Evolutionary conservation across 2,113 vertebrate species (phyloP).

Genomic region (Atrichornis clamosus): DNA sequence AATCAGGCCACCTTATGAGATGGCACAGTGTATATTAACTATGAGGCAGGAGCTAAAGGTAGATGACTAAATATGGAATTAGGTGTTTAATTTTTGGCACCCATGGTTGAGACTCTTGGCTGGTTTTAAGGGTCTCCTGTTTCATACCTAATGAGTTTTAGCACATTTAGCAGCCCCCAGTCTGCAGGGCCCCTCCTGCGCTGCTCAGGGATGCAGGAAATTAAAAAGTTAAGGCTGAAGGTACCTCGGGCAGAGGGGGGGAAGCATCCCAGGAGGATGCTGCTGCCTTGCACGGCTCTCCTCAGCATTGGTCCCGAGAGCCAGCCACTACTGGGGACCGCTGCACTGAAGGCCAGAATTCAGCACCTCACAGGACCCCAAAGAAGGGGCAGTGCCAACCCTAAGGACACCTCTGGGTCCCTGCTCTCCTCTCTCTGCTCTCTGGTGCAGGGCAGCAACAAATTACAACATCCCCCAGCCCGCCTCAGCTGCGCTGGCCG

Average conservation of each 20-base stretch:
- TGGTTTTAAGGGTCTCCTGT: slow-evolving; percentile 39
- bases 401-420: not conserved
- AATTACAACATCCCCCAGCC: not conserved
- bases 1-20: not conserved
- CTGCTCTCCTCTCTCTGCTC: not conserved
- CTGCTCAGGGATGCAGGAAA: slow-evolving; percentile 66
- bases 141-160: slow-evolving; percentile 41
- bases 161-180: not conserved
- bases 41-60: not conserved
- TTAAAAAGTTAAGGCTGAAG: slow-evolving; percentile 48
- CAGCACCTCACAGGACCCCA: not conserved
- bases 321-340: not conserved
- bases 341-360: not conserved
- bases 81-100: slow-evolving; percentile 51
- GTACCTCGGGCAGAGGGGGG: not conserved
- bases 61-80: not conserved
- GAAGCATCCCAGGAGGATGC: not conserved
- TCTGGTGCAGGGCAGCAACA: not conserved
- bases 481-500: slow-evolving; percentile 45
- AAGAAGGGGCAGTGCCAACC: not conserved
- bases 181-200: slow-evolving; percentile 5
- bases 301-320: not conserved
- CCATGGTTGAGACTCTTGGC: slow-evolving; percentile 9
- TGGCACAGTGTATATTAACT: not conserved
- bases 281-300: not conserved